A percentile compares a stretch with the other conserved stretches of the same genome.
phyloP scores from a whole-genome alignment of 2,888 invertebrate species.

The Electrophaes corylata region DNA sequence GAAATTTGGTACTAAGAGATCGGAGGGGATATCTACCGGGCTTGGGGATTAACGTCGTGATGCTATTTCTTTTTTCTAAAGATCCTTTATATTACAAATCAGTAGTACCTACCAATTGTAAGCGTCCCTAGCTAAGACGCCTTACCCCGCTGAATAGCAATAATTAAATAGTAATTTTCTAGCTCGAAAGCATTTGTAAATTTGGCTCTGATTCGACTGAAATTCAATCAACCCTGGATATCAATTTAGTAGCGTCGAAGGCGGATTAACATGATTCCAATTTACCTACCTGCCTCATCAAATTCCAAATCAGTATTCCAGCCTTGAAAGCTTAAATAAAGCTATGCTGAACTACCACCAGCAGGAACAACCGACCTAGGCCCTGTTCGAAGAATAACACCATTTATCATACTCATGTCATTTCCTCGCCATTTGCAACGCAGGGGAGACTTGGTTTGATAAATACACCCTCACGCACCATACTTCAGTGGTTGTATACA shows the following conservation, averaged over 20 bases:
- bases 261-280: constrained; percentile 33
- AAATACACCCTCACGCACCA: too few relatives aligned
- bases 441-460: too few relatives aligned
- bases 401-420: not conserved
- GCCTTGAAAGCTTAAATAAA: constrained; percentile 33
- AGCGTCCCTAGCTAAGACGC: too few relatives aligned
- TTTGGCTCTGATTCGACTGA: constrained; percentile 9
- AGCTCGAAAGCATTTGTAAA: constrained; percentile 3
- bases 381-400: constrained; percentile 14
- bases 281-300: constrained; percentile 36
- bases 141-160: too few relatives aligned
- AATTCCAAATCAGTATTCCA: constrained; percentile 33
- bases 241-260: constrained; percentile 26
- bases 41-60: too few relatives aligned
- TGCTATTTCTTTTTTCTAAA: too few relatives aligned
- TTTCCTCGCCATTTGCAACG: not conserved
- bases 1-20: too few relatives aligned
- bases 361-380: constrained; percentile 12
- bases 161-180: not conserved
- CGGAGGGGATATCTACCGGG: too few relatives aligned
- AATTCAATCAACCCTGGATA: constrained; percentile 26
- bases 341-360: constrained; percentile 30
- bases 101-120: too few relatives aligned
- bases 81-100: too few relatives aligned
- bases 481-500: too few relatives aligned